phyloP scores from a whole-genome alignment of 2,888 invertebrate genomes.

The Drosophila kuntzei region DNA sequence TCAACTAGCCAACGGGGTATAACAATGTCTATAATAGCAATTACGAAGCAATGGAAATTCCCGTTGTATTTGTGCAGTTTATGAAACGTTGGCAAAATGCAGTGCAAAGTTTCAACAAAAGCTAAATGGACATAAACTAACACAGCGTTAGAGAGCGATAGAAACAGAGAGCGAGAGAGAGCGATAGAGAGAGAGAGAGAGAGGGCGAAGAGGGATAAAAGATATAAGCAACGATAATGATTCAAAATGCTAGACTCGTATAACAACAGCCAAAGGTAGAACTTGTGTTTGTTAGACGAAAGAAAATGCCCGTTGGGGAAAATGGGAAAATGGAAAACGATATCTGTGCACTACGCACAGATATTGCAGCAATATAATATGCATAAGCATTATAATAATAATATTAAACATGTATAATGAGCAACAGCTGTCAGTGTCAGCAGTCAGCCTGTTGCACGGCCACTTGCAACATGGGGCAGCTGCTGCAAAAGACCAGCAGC shows the following conservation, averaged over 20 bases:
- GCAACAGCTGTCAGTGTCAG: conserved; percentile 18
- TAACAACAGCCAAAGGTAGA: conserved; percentile 3
- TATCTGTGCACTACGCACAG: conserved; percentile 16
- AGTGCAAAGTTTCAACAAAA: conserved; percentile 52
- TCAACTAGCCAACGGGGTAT: conserved; percentile 38
- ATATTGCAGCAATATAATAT: conserved; percentile 18
- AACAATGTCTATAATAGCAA: conserved; percentile 62
- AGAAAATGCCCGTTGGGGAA: background rate
- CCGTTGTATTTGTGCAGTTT: conserved; percentile 63
- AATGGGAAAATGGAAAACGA: conserved; percentile 9
- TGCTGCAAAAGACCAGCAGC: conserved; percentile 1
- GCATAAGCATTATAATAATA: conserved; percentile 13
- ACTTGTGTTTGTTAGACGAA: background rate
- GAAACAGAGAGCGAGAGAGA: background rate
- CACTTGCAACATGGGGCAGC: conserved; percentile 1
- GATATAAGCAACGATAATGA: conserved; percentile 35
- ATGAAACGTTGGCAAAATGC: conserved; percentile 46
- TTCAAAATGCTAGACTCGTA: conserved; percentile 26
- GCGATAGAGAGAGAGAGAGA: background rate
- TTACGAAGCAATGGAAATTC: conserved; percentile 70
- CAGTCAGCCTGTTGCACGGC: conserved; percentile 26
- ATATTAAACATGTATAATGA: background rate
- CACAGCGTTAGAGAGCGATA: background rate
- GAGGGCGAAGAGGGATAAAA: background rate
- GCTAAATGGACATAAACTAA: conserved; percentile 18